phyloP scores from a whole-genome alignment of 2,888 invertebrate species.

The Sarcophaga subvicina region DNA sequence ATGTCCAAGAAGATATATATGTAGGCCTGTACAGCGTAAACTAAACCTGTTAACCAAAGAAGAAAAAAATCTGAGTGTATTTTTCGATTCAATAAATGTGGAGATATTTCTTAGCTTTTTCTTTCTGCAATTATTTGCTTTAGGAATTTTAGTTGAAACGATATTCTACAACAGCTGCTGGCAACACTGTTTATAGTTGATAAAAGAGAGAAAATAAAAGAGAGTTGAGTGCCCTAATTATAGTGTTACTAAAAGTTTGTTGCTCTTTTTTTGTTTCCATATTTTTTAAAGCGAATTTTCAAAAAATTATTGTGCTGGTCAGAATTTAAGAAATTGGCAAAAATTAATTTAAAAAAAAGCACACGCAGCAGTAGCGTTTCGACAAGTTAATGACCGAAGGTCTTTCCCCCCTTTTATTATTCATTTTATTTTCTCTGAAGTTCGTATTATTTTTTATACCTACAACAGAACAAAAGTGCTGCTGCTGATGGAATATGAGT shows the following conservation, averaged over 20 bases:
- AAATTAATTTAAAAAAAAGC: slow-evolving; percentile 12
- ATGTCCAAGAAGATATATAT: too few species aligned
- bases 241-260: slow-evolving; percentile 52
- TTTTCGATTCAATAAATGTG: not conserved
- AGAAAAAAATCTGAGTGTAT: too few species aligned
- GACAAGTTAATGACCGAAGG: slow-evolving; percentile 35
- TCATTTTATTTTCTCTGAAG: not conserved
- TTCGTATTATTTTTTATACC: not conserved
- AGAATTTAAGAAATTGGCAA: slow-evolving; percentile 44
- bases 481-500: too few species aligned
- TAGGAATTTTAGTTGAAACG: not conserved
- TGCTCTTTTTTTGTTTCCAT: slow-evolving; percentile 42
- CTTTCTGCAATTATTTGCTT: not conserved
- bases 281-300: slow-evolving; percentile 20
- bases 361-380: slow-evolving; percentile 3
- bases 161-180: not conserved
- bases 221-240: not conserved
- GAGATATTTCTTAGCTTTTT: not conserved
- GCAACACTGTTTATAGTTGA: slow-evolving; percentile 10
- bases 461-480: not conserved
- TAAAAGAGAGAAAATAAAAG: not conserved
- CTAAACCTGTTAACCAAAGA: too few species aligned
- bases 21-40: too few species aligned
- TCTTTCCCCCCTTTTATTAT: slow-evolving; percentile 22
- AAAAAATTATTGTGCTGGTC: slow-evolving; percentile 60